Conservation (phyloP, 64 coral and sea anemone species). For the Dendronephthya gigantea region DNA sequence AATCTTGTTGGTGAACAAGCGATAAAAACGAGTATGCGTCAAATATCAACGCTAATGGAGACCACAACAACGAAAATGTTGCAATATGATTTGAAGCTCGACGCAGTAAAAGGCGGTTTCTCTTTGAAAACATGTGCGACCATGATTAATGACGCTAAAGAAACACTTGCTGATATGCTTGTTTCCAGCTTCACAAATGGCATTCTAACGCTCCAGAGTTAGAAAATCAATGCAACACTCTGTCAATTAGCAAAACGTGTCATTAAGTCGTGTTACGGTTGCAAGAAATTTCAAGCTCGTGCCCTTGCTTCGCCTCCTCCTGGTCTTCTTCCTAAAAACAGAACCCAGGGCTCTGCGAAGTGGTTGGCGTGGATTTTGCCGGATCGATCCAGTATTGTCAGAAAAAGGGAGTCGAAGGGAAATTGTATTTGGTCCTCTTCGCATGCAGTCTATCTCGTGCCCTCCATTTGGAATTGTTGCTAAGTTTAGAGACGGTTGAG, state of each 20-base stretch:
- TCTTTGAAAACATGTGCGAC: background rate
- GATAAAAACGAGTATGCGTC: too few species aligned
- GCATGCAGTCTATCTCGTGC: constrained; percentile 9
- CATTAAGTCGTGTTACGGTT: constrained; percentile 14
- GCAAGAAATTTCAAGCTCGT: constrained; percentile 14
- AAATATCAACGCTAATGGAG: background rate
- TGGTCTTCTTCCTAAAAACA: constrained; percentile 1
- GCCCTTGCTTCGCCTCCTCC: constrained; percentile 7
- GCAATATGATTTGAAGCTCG: background rate
- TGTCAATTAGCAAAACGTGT: constrained; percentile 1
- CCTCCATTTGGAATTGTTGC: background rate
- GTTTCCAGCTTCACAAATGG: too few species aligned
- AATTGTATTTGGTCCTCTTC: constrained; percentile 13
- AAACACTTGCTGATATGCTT: too few species aligned
- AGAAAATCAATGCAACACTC: too few species aligned
- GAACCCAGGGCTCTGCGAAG: constrained; percentile 23
- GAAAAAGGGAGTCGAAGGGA: constrained; percentile 1
- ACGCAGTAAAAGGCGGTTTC: background rate
- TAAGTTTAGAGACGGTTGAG: constrained; percentile 3
- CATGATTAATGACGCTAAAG: too few species aligned
- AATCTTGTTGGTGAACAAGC: too few species aligned
- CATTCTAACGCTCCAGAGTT: too few species aligned
- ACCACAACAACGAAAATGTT: background rate
- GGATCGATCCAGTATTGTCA: background rate
- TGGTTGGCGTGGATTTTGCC: constrained; percentile 23